Conservation (phyloP, 2,797 vertebrate species). For the Sebastes iracundus region DNA sequence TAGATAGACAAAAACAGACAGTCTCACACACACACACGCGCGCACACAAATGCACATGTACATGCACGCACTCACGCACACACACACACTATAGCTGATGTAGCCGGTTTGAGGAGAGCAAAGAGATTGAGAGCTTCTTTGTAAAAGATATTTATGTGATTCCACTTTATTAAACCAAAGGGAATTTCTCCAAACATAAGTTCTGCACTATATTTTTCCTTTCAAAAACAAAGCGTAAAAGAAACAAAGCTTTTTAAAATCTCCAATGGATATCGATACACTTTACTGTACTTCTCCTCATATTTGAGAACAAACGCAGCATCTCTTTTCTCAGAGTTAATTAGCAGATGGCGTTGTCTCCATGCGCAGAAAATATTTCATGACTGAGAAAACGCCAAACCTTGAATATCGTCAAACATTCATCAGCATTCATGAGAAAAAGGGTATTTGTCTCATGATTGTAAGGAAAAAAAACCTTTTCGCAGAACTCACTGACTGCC, state of each 20-base stretch:
- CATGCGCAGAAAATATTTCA: neutral
- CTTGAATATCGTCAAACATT: neutral
- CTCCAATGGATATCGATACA: neutral
- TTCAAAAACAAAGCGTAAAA: slow-evolving; percentile 3
- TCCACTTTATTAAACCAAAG: slow-evolving; percentile 18
- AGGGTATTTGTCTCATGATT: neutral
- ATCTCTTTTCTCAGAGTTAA: neutral
- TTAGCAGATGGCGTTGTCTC: neutral
- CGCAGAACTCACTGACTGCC: neutral
- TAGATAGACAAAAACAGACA: neutral
- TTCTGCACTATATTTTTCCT: neutral
- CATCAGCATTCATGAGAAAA: neutral
- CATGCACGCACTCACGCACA: neutral
- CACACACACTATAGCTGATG: neutral
- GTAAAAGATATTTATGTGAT: slow-evolving; percentile 32
- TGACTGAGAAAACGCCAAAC: neutral
- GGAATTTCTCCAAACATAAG: slow-evolving; percentile 6
- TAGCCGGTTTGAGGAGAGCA: neutral
- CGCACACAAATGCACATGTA: neutral
- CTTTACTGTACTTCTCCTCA: neutral
- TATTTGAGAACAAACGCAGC: neutral
- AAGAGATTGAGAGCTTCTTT: slow-evolving; percentile 3
- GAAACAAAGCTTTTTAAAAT: neutral
- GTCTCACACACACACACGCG: neutral
- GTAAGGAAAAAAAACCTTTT: neutral